phyloP scores from a whole-genome alignment of 1,140 invertebrate species.

The Yoshiicerus persimilis region DNA sequence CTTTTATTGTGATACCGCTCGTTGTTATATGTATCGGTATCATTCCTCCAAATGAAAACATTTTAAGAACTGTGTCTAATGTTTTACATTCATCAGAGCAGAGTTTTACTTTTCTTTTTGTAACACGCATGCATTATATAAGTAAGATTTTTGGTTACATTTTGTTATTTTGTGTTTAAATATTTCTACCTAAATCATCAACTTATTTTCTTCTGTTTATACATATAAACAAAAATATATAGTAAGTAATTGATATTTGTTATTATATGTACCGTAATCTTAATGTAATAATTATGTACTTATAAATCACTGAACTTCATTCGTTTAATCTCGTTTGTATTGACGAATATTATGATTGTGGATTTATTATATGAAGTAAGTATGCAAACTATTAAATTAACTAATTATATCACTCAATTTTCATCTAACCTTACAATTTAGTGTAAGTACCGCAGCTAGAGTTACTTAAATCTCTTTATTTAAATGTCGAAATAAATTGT shows the following conservation, averaged over 20 bases:
- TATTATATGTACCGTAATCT: too few species aligned
- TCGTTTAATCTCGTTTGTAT: too few species aligned
- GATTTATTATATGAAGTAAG: too few species aligned
- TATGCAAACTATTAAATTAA: too few species aligned
- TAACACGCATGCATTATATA: not conserved
- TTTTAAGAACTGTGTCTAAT: not conserved
- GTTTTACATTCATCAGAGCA: not conserved
- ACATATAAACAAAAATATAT: too few species aligned
- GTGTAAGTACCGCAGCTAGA: not conserved
- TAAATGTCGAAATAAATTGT: not conserved
- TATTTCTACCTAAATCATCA: not conserved
- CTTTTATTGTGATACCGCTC: not conserved
- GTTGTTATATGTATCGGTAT: not conserved
- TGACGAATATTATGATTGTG: too few species aligned
- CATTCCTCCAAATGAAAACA: not conserved
- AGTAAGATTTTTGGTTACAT: not conserved
- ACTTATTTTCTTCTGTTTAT: not conserved
- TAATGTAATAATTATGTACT: too few species aligned
- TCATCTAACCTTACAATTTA: not conserved
- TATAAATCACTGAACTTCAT: too few species aligned
- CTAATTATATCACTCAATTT: not conserved
- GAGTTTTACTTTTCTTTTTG: not conserved
- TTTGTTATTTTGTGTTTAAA: not conserved
- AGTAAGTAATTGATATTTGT: too few species aligned
- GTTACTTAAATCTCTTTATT: not conserved